Evolutionary conservation across 1,140 invertebrate genomes (phyloP), one percentile per base, ranked within the genome.

Genomic region (Grapholita molesta): DNA sequence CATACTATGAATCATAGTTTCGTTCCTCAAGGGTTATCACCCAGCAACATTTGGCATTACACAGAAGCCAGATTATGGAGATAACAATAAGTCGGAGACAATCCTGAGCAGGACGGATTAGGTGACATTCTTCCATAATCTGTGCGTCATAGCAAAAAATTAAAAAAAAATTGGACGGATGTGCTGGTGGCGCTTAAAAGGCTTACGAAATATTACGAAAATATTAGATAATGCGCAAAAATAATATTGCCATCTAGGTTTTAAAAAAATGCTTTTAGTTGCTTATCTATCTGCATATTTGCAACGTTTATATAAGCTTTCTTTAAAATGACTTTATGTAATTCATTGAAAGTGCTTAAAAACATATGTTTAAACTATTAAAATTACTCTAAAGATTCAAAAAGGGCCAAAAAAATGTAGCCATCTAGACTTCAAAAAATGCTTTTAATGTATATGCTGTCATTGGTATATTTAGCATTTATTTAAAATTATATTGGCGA

Each of bases 71-170:
- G 42, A 48, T 48, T 48, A 42, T 42, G 3, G 42, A 48, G 42
- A 48, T 48, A 48, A 48, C 42, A 48, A 48, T 48, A 48, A 7
- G 18, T 18, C 42, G 18, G 42, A 48, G 55, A 61, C 25, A 61
- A 61, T 61, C 15, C 55, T 61, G 32, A 61, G 55, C 55, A 61
- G 55, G 55, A 61, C 9, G 55, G 55, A 61, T 61, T 61, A 61
- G 30, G 55, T 61, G 55, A 61, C 55, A 61, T 61, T 61, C 55
- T 25, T 30, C 25, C 25, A 32, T 61, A 61, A 61, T 61, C 55
- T 61, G 55, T 61, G 55, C 28, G 55, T 61, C 55, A 61, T 32
- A 3, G 25, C 55, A 61, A 61, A 61, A 61, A 32, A 61, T 28
- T 8, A 61, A 61, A 61, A 15, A 57, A 61, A 61, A 28, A 30